Base-by-base conservation (phyloP, 2,888 invertebrate genomes). In the Aporophyla nigra region DNA sequence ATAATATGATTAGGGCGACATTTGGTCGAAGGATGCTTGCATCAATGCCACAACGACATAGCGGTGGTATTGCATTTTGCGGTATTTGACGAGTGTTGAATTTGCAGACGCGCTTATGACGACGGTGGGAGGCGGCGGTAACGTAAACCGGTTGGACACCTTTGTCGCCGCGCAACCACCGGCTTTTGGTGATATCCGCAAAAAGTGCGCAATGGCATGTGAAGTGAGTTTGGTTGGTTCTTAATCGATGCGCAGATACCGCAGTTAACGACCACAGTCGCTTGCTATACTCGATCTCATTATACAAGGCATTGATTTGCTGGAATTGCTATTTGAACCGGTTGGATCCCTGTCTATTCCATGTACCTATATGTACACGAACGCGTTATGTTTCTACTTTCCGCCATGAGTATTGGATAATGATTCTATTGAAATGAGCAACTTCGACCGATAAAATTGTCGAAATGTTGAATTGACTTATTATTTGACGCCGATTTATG, bases 121-220 rank as follows among this genome's bases (percentile, higher is more conserved):
- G 93, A 91, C 86, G 88, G 88, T 85, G 92, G 92, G 91, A 92
- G 92, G 93, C 92, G 93, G 92, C 92, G 92, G 94, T 92, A 92
- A 94, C 93, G 89, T 87, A 95, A 96, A 96, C 96, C 96, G 96
- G 96, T 96, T 93, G 94, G 87, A 94, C 95, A 94, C 95, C 95
- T 95, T 95, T 94, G 94, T 94, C 93, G 93, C 92, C 90, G 91
- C 89, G 90, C 93, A 93, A 91, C 92, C 92, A 92, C 93, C 93
- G 92, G 91, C 93, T 95, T 95, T 96, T 94, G 95, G 96, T 94
- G 95, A 95, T 96, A 96, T 95, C 92, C 93, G 94, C 96, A 96
- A 96, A 96, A 96, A 96, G 93, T 94, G 92, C 92, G 93, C 93
- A 92, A 91, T 91, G 94, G 93, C 92, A 94, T 95, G 92, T 94